phyloP scores from a whole-genome alignment of 2,797 vertebrate species.

The Spea hammondii region DNA sequence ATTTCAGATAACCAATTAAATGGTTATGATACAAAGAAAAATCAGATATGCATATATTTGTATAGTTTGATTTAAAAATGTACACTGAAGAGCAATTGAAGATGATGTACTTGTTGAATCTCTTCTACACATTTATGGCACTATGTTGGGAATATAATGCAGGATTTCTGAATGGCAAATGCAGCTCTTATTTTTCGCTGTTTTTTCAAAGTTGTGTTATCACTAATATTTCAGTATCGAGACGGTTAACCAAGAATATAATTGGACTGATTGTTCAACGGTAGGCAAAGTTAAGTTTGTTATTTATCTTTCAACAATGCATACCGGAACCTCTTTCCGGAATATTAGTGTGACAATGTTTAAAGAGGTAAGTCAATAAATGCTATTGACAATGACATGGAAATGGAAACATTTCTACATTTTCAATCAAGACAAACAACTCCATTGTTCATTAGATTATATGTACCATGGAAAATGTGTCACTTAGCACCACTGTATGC shows the following conservation, averaged over 20 bases:
- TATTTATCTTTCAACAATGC: constrained; percentile 21
- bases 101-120: too few species aligned
- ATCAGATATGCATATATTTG: too few species aligned
- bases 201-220: neutral
- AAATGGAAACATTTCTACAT: constrained; percentile 22
- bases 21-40: too few species aligned
- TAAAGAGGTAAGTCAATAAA: constrained; percentile 13
- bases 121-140: too few species aligned
- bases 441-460: constrained; percentile 21
- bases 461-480: constrained; percentile 34
- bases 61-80: too few species aligned
- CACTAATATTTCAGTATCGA: neutral
- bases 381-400: constrained; percentile 12
- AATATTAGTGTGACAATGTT: constrained; percentile 25
- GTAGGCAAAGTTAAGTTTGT: neutral
- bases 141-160: too few species aligned
- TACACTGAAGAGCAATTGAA: too few species aligned
- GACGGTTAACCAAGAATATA: neutral
- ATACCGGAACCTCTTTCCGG: constrained; percentile 5
- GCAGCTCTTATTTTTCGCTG: too few species aligned
- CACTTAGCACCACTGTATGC: constrained; percentile 31
- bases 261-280: neutral
- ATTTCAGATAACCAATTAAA: too few species aligned
- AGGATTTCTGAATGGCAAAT: too few species aligned
- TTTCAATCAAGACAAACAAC: constrained; percentile 29